Percentiles rank a stretch among this genome's conserved stretches.
These are phyloP conservation scores for Sycophila sp. DNA, from an alignment of 1,140 invertebrate genomes.

Conservation along the genomic window DNA sequence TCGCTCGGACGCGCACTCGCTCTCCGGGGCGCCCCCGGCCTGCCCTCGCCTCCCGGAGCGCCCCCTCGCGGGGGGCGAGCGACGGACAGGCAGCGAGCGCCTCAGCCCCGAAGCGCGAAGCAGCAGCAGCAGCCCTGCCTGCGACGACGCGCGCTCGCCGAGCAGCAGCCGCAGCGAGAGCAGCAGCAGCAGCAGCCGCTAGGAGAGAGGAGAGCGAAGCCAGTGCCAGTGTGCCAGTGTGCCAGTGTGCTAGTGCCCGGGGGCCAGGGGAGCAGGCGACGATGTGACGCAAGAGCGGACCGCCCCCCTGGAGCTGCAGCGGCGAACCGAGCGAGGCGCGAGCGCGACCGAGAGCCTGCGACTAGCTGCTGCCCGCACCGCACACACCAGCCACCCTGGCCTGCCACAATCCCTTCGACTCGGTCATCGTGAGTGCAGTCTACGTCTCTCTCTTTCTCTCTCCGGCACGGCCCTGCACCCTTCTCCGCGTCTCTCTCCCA, in stretches of 20 bases:
- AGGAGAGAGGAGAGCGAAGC: no score
- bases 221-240: slow-evolving; percentile 36
- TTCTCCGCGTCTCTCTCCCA: not conserved
- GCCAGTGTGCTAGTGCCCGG: no score
- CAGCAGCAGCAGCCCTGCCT: slow-evolving; percentile 29
- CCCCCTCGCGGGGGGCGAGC: not conserved
- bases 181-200: not conserved
- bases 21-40: slow-evolving; percentile 39
- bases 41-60: slow-evolving; percentile 47
- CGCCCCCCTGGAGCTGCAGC: not conserved
- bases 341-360: not conserved
- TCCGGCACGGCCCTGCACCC: not conserved
- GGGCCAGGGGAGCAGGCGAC: not conserved
- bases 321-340: slow-evolving; percentile 34
- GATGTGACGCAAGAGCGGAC: no score
- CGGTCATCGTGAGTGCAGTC: slow-evolving; percentile 65
- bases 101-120: slow-evolving; percentile 40
- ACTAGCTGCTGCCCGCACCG: slow-evolving; percentile 11
- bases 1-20: no score
- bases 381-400: slow-evolving; percentile 54
- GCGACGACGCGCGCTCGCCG: slow-evolving; percentile 38
- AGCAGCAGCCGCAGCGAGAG: slow-evolving; percentile 27
- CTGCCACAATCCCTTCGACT: slow-evolving; percentile 66
- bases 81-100: slow-evolving; percentile 22
- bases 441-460: no score